Evolutionary conservation across 1,140 invertebrate species (phyloP).

Genomic region (Pogonognathellus flavescens): DNA sequence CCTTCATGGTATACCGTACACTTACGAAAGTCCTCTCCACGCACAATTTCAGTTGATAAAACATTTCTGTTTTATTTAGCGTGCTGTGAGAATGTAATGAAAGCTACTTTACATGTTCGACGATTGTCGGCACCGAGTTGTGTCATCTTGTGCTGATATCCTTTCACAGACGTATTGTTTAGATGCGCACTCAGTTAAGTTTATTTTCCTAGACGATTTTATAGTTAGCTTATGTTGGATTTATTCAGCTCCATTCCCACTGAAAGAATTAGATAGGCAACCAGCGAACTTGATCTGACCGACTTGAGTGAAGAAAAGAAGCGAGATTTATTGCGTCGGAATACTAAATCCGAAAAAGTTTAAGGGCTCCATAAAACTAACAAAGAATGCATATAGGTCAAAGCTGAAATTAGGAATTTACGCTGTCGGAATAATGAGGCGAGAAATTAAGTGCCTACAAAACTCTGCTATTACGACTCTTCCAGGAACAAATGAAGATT

Average conservation of each 20-base stretch:
- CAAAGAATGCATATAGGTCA: slow-evolving; percentile 34
- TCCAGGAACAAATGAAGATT: slow-evolving; percentile 35
- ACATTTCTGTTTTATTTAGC: background rate
- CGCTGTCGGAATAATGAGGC: slow-evolving; percentile 37
- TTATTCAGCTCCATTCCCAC: slow-evolving; percentile 7
- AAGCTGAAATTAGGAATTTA: slow-evolving; percentile 32
- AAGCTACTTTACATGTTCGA: background rate
- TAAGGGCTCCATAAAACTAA: slow-evolving; percentile 32
- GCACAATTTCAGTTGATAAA: slow-evolving; percentile 6
- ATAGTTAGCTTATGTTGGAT: slow-evolving; percentile 4
- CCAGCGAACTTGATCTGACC: background rate
- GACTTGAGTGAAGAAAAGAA: slow-evolving; percentile 17
- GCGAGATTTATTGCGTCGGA: slow-evolving; percentile 34
- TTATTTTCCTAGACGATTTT: too few species aligned
- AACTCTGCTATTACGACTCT: slow-evolving; percentile 6
- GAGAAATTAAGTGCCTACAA: slow-evolving; percentile 41
- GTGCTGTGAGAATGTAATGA: background rate
- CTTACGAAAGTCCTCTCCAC: background rate
- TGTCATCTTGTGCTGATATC: too few species aligned
- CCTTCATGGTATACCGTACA: background rate
- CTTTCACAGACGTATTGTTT: too few species aligned
- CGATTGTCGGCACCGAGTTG: too few species aligned
- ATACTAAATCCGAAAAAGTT: slow-evolving; percentile 45
- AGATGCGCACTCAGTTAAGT: too few species aligned
- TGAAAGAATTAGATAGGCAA: slow-evolving; percentile 1